These are phyloP conservation scores for Calyptommatus sinebrachiatus DNA, from an alignment of 2,113 vertebrate species.

Conservation along the genomic window DNA sequence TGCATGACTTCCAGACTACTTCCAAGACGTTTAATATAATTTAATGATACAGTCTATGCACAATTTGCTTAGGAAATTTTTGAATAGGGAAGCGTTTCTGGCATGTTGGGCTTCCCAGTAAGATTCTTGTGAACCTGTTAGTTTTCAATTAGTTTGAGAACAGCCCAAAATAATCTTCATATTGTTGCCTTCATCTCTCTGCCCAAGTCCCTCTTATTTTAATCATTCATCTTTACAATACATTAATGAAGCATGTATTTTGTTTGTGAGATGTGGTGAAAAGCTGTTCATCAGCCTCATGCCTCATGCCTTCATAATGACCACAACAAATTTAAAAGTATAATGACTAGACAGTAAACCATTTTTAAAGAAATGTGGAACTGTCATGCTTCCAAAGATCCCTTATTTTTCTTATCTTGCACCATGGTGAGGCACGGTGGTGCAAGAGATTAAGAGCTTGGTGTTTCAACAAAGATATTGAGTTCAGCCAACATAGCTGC, in stretches of 20 bases:
- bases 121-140: no score
- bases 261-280: not conserved
- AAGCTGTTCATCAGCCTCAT: not conserved
- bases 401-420: not conserved
- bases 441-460: no score
- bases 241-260: not conserved
- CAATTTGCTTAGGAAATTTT: not conserved
- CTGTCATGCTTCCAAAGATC: not conserved
- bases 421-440: no score
- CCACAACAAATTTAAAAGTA: not conserved
- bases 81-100: not conserved
- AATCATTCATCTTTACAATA: no score
- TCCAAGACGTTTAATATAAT: not conserved
- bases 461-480: no score
- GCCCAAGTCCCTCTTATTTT: not conserved
- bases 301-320: not conserved
- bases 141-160: not conserved
- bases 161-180: not conserved
- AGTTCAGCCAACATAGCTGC: no score
- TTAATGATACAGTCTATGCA: not conserved
- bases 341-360: not conserved
- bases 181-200: not conserved
- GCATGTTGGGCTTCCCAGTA: not conserved
- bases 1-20: not conserved
- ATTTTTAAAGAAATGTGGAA: not conserved